Evolutionary conservation across 2,888 invertebrate genomes (phyloP), one percentile per base, ranked within the genome.

Genomic region (Xanthorhoe spadicearia): DNA sequence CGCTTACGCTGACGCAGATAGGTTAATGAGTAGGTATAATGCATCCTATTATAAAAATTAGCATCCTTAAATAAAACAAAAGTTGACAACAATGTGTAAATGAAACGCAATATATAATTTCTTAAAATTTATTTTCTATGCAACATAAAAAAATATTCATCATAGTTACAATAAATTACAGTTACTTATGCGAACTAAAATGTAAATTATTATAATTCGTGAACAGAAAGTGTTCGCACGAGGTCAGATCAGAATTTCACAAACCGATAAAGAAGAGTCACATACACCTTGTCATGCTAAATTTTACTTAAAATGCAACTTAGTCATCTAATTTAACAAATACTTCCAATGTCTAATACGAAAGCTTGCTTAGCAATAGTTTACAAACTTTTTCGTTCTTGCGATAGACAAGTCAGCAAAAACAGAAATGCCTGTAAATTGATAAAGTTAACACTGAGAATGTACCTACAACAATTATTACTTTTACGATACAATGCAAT

Each of bases 91-190:
- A 32, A 32, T 32, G 32, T 32, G 32, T 32, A 32, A 78, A 80
- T 38, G 53, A 78, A 82, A 77, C 74, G 72, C 59, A 69, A n/a
- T 32, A 32, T 52, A 75, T 82, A 89, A 89, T 91, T 92, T 92
- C 90, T 92, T 93, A 91, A 90, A 90, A 86, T 92, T 92, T 93
- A 92, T 92, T 93, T 93, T 93, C 93, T 93, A 93, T 92, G 93
- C 93, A 93, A 93, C 93, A 93, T 93, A 93, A 93, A 93, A 93
- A 93, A 93, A 93, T 93, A 93, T 92, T 86, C 90, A 92, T 92
- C 91, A 85, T 92, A 90, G 92, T 90, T 92, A 92, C 86, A 92
- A 93, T 92, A 92, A 92, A 92, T 92, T 92, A 93, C 87, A 88
- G 88, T 88, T 90, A 92, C 90, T 89, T 90, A 91, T 88, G 88